A percentile compares a stretch with the other conserved stretches of the same genome.
Evolutionary conservation across 2,797 vertebrate species (phyloP).

Genomic region (Schizopygopsis malacanthus): DNA sequence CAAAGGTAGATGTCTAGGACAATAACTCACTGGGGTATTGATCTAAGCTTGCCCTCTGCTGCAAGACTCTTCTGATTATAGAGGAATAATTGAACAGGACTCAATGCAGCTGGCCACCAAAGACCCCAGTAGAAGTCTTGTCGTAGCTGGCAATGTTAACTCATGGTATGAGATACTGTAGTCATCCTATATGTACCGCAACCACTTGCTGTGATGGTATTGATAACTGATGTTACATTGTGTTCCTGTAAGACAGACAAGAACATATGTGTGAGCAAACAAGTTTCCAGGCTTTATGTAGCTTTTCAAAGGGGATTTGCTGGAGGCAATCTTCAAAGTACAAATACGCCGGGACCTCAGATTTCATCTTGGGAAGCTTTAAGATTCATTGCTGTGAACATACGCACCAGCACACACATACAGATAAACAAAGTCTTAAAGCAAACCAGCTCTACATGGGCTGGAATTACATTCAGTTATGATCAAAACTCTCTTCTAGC

Average conservation of each 20-base stretch:
- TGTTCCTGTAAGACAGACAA: background rate
- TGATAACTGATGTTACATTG: background rate
- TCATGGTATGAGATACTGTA: background rate
- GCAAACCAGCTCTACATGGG: background rate
- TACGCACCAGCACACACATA: conserved; percentile 12
- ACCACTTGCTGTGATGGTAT: background rate
- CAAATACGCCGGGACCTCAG: background rate
- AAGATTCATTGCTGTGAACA: conserved; percentile 4
- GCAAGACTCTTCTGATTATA: conserved; percentile 32
- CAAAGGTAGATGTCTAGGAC: conserved; percentile 38
- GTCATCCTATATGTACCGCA: background rate
- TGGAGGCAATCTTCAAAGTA: conserved; percentile 5
- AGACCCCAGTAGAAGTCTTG: conserved; percentile 14
- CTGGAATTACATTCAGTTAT: conserved; percentile 1
- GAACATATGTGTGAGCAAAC: background rate
- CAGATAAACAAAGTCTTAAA: background rate
- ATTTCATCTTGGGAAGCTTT: conserved; percentile 7
- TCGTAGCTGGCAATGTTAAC: background rate
- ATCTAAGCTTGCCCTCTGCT: conserved; percentile 38
- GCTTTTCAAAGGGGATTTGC: background rate
- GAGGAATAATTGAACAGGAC: conserved; percentile 34
- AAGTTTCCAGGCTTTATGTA: background rate
- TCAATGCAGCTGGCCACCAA: conserved; percentile 10
- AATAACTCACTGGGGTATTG: conserved; percentile 44
- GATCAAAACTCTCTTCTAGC: conserved; percentile 18